These are phyloP conservation scores for Cheirogaleus major DNA, from an alignment of 2,797 vertebrate species.

Conservation along the genomic window DNA sequence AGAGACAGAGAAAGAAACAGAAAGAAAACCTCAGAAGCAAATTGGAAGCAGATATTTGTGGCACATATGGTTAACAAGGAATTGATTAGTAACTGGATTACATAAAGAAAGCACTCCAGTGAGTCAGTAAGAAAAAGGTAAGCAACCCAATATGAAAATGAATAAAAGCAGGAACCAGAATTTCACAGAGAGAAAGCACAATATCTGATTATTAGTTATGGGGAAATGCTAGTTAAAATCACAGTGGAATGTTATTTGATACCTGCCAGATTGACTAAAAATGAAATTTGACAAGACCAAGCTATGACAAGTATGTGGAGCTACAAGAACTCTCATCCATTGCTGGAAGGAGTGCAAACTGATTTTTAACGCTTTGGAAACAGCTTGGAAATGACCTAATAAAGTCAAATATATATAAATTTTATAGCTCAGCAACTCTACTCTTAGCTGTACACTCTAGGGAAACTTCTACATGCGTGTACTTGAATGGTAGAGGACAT, in stretches of 20 bases:
- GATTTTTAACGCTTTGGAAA: neutral
- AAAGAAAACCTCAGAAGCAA: slow-evolving; percentile 28
- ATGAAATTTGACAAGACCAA: slow-evolving; percentile 12
- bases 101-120: slow-evolving; percentile 11
- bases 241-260: neutral
- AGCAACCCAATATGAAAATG: neutral
- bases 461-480: neutral
- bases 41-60: neutral
- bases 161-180: neutral
- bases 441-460: neutral
- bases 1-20: neutral
- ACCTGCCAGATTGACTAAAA: neutral
- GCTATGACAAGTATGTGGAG: neutral
- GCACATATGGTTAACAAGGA: neutral
- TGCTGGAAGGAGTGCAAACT: neutral
- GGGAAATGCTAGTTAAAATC: neutral
- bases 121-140: slow-evolving; percentile 19
- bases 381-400: neutral
- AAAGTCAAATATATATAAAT: neutral
- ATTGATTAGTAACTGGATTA: neutral
- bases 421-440: neutral
- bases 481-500: neutral
- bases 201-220: neutral
- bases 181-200: slow-evolving; percentile 21
- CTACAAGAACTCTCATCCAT: neutral